These are phyloP conservation scores for Atethmia centrago DNA, from an alignment of 2,888 invertebrate species.

Conservation along the genomic window DNA sequence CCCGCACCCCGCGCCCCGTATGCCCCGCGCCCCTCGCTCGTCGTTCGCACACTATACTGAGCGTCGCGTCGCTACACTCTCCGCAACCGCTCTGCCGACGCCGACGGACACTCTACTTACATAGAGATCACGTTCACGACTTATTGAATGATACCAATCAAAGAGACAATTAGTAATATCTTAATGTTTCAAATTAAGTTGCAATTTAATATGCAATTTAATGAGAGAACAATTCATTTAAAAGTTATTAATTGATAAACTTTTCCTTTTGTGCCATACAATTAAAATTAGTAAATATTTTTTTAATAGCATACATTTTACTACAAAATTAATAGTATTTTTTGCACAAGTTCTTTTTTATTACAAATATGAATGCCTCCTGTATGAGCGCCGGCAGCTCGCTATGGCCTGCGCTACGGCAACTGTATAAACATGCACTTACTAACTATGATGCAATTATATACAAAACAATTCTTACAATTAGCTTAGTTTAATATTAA, in stretches of 20 bases:
- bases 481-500: background rate
- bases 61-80: slow-evolving; percentile 64
- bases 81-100: slow-evolving; percentile 50
- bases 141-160: slow-evolving; percentile 30
- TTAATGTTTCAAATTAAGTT: slow-evolving; percentile 5
- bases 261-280: background rate
- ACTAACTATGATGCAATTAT: background rate
- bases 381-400: background rate
- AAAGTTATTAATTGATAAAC: background rate
- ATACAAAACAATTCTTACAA: background rate
- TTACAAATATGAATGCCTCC: background rate
- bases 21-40: slow-evolving; percentile 58
- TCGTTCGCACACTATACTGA: slow-evolving; percentile 41
- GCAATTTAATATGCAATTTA: background rate
- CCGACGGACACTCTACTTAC: slow-evolving; percentile 53
- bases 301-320: background rate
- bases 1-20: slow-evolving; percentile 51
- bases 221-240: background rate
- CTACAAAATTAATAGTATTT: background rate
- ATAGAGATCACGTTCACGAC: slow-evolving; percentile 22
- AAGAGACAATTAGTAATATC: background rate
- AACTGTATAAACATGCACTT: slow-evolving; percentile 1
- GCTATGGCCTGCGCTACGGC: background rate
- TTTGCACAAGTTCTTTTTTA: background rate
- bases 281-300: background rate